Conservation (phyloP, 2,797 vertebrate species). For the Anisognathus igniventris region DNA sequence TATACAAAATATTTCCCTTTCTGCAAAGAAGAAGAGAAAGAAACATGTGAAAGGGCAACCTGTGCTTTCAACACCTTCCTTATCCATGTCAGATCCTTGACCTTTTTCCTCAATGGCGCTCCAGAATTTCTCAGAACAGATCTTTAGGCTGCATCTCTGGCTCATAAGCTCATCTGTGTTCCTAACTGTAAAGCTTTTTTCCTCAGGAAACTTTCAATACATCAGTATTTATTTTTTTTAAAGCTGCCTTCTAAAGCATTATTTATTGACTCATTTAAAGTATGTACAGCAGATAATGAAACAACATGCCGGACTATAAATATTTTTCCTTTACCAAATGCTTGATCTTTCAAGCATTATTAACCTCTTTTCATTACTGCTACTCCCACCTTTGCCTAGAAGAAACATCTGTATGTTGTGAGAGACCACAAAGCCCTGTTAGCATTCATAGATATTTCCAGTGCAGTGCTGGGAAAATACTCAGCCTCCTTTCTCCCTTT, state of each 20-base stretch:
- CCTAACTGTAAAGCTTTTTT: background rate
- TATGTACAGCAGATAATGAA: background rate
- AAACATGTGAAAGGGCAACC: background rate
- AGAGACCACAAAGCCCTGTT: background rate
- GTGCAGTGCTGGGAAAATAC: constrained; percentile 15
- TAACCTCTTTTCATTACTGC: background rate
- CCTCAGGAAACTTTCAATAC: background rate
- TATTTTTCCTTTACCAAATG: background rate
- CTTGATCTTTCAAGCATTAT: background rate
- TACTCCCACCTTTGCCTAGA: background rate
- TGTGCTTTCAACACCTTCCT: background rate
- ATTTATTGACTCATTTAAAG: background rate
- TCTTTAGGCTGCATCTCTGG: background rate
- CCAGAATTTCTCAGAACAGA: background rate
- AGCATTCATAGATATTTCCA: background rate
- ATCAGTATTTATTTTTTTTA: background rate
- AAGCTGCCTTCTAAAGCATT: background rate
- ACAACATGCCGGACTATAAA: background rate
- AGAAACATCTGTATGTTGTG: background rate
- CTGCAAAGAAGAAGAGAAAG: background rate
- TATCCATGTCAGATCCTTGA: background rate
- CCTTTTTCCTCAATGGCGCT: background rate
- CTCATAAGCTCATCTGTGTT: background rate
- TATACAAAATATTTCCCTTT: background rate
- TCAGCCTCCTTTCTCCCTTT: background rate